Conservation (phyloP, 2,113 vertebrate species). For the Entomyzon cyanotis region DNA sequence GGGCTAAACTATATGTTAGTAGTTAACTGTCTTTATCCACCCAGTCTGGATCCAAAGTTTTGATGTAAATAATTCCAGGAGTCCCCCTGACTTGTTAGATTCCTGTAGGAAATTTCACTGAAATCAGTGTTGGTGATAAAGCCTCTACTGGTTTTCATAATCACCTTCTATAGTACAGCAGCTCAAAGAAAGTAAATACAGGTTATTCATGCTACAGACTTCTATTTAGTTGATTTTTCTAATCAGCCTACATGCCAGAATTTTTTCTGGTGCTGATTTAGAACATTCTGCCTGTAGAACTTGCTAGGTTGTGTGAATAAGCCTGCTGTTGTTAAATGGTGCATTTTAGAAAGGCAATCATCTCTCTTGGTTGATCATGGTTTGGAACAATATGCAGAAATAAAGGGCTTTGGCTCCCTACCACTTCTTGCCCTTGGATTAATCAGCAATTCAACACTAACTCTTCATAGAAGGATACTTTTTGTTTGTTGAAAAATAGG, state of each 20-base stretch:
- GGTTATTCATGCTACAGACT: background rate
- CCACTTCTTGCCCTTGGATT: background rate
- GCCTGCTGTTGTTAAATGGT: background rate
- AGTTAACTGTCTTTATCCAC: background rate
- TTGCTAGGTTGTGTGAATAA: background rate
- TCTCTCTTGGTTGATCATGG: background rate
- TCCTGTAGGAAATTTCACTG: background rate
- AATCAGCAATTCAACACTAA: background rate
- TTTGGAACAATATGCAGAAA: background rate
- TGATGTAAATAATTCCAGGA: background rate
- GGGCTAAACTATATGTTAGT: background rate
- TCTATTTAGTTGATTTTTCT: background rate
- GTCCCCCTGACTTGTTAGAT: background rate
- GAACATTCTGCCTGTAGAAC: background rate
- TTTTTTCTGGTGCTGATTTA: background rate
- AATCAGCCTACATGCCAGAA: background rate
- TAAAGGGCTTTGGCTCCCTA: background rate
- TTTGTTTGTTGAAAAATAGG: background rate
- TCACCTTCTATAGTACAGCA: background rate
- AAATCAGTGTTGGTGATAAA: background rate
- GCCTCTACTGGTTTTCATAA: background rate
- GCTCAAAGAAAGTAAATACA: background rate
- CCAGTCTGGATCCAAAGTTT: background rate
- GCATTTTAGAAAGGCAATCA: background rate
- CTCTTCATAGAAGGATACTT: background rate